A percentile compares a stretch with the other conserved stretches of the same genome.
These are phyloP conservation scores for Rhabdomys pumilio DNA, from an alignment of 2,797 vertebrate species.

Conservation along the genomic window DNA sequence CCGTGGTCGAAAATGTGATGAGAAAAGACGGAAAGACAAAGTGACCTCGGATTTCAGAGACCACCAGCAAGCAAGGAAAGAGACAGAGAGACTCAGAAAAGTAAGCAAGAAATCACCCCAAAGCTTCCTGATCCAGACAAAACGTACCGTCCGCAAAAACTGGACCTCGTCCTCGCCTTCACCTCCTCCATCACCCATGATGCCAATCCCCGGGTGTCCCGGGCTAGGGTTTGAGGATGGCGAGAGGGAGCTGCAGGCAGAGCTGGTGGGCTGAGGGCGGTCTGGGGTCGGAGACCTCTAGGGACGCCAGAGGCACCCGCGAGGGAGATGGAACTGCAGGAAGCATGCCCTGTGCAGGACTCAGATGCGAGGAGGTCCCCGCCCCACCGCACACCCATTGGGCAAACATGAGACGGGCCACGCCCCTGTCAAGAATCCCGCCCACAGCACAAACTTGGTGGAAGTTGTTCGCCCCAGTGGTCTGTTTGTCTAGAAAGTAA, in stretches of 20 bases:
- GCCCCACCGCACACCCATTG: conserved; percentile 70
- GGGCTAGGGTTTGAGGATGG: not conserved
- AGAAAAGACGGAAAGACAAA: not conserved
- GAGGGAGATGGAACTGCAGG: conserved; percentile 79
- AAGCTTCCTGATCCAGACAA: conserved; percentile 12
- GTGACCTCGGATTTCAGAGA: conserved; percentile 34
- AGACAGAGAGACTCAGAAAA: conserved; percentile 23
- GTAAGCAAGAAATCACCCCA: not conserved
- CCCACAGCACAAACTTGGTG: not conserved
- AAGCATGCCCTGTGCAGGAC: conserved; percentile 10
- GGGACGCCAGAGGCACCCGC: conserved; percentile 53
- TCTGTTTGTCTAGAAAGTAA: not conserved
- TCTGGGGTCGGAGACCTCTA: conserved; percentile 60
- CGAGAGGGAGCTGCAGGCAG: conserved; percentile 11
- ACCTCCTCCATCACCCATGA: conserved; percentile 95
- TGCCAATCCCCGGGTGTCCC: conserved; percentile 57
- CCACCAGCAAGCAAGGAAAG: conserved; percentile 3
- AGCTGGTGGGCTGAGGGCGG: conserved; percentile 48
- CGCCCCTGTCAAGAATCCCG: conserved; percentile 45
- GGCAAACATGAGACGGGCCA: not conserved
- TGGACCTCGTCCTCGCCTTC: conserved; percentile 97
- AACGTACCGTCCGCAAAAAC: conserved; percentile 96
- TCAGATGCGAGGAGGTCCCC: conserved; percentile 51
- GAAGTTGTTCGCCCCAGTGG: rapidly evolving
- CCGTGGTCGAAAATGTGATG: not conserved